Conservation (phyloP, 2,113 vertebrate species). For the Aplodontia rufa region DNA sequence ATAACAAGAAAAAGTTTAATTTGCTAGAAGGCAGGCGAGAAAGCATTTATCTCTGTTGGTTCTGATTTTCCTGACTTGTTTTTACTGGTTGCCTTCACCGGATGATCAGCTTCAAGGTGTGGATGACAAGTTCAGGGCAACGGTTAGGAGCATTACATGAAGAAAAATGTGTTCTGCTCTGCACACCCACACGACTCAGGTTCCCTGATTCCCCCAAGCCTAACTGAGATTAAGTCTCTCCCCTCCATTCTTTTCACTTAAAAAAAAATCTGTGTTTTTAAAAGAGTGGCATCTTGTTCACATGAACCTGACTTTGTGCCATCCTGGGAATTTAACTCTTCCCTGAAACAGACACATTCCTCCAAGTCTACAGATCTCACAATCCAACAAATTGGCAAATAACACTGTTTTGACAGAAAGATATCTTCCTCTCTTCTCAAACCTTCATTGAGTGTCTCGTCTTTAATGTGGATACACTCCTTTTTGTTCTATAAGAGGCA, state of each 20-base stretch:
- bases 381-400: background rate
- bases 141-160: background rate
- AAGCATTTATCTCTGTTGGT: conserved; percentile 29
- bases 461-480: background rate
- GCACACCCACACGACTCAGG: background rate
- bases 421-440: background rate
- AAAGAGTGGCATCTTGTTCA: background rate
- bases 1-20: conserved; percentile 41
- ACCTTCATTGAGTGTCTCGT: background rate
- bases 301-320: conserved; percentile 3
- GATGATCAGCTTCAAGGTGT: conserved; percentile 21
- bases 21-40: conserved; percentile 43
- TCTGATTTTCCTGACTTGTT: conserved; percentile 56
- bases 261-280: conserved; percentile 45
- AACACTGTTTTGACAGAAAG: conserved; percentile 8
- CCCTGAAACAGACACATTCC: conserved; percentile 25
- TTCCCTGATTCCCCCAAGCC: background rate
- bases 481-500: background rate
- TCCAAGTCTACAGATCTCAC: background rate
- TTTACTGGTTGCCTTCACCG: conserved; percentile 46
- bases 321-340: conserved; percentile 43
- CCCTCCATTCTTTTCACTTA: background rate
- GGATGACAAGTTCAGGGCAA: conserved; percentile 60
- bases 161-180: background rate
- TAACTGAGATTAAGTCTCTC: background rate